phyloP scores from a whole-genome alignment of 2,113 vertebrate genomes.

The Brienomyrus longianalis region DNA sequence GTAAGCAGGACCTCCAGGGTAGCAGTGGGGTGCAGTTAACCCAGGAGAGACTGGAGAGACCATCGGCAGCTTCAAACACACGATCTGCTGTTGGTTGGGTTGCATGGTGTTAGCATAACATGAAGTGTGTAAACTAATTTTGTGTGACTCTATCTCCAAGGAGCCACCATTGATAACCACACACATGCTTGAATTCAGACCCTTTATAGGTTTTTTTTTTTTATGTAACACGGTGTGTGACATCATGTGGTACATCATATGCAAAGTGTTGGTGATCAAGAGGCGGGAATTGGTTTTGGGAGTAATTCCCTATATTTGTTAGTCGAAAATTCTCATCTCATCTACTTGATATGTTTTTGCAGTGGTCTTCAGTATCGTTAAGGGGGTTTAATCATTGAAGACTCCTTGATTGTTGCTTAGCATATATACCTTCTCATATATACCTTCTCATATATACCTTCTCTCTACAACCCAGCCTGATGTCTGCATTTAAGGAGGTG shows the following conservation, averaged over 20 bases:
- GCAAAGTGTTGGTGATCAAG: neutral
- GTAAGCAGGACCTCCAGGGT: neutral
- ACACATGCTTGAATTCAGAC: neutral
- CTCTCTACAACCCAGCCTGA: neutral
- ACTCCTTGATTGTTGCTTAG: neutral
- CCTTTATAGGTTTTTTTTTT: neutral
- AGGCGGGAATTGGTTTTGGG: neutral
- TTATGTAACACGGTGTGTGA: neutral
- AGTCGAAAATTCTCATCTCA: neutral
- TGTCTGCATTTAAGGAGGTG: neutral
- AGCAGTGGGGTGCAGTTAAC: neutral
- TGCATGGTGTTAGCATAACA: neutral
- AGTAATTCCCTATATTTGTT: neutral
- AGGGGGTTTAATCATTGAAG: neutral
- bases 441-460: neutral
- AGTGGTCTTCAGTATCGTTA: neutral
- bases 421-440: neutral
- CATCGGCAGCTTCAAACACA: neutral
- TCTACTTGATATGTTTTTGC: neutral
- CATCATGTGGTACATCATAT: neutral
- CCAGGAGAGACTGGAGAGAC: neutral
- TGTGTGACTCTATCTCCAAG: neutral
- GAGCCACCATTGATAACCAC: neutral
- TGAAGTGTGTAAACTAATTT: neutral
- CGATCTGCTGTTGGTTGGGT: neutral